Evolutionary conservation across 2,113 vertebrate species (phyloP).

Genomic region (Chaenogobius annularis): DNA sequence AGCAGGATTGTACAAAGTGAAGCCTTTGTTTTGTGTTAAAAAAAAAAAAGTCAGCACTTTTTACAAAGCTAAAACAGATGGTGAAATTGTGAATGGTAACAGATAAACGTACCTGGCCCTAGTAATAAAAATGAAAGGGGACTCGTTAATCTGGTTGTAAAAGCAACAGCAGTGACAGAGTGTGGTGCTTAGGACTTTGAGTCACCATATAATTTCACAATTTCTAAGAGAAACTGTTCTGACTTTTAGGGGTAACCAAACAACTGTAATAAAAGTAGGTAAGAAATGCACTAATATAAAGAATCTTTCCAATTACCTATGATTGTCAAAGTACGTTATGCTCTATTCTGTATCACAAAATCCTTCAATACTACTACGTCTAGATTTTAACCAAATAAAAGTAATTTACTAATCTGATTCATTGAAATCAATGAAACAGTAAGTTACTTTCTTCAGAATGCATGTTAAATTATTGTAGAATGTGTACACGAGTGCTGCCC

Average conservation of each 20-base stretch:
- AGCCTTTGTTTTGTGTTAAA: constrained; percentile 1
- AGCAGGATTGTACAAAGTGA: neutral
- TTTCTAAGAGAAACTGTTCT: neutral
- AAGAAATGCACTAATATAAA: neutral
- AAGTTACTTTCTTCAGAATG: too few species aligned
- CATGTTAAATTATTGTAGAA: too few species aligned
- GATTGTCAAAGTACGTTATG: too few species aligned
- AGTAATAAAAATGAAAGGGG: neutral
- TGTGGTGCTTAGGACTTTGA: constrained; percentile 5
- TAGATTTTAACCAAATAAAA: too few species aligned
- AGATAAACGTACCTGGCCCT: neutral
- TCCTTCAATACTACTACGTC: too few species aligned
- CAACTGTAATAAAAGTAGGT: neutral
- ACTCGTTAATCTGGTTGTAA: neutral
- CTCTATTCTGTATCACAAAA: too few species aligned
- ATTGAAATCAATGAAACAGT: too few species aligned
- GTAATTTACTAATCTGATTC: too few species aligned
- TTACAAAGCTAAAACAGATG: neutral
- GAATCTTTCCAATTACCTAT: too few species aligned
- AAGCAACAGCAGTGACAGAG: constrained; percentile 5
- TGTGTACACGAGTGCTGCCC: too few species aligned
- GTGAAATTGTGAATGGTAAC: neutral
- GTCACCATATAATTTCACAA: neutral
- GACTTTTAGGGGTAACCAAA: neutral
- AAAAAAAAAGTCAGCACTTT: neutral